Base-by-base conservation (phyloP, 2,113 vertebrate genomes). In the Embiotoca jacksoni region DNA sequence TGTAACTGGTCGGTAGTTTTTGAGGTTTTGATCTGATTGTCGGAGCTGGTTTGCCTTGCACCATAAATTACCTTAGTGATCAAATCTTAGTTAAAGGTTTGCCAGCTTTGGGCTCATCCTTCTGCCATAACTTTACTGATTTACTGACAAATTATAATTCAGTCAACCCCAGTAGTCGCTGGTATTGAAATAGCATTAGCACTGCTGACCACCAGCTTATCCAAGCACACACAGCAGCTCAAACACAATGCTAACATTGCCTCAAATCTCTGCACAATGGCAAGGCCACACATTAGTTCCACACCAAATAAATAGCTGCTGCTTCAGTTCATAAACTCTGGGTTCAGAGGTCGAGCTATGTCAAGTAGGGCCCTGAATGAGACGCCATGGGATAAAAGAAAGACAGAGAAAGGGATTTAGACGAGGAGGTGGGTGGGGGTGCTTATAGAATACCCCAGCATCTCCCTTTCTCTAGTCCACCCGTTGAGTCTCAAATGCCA, bases 281-380 rank as follows among this genome's bases (percentile, higher is more conserved):
- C 59, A 16, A 47, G 41, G 75, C 80, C 74, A 72, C 87, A 88
- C 89, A 92, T 90, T 88, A 86, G 81, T 88, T 84, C 88, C 72
- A 81, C 82, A 60, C 67, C 85, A 87, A 89, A 92, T 92, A 91
- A 92, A 93, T 89, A 92, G 88, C 89, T 54, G 81, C 85, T 78
- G 88, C 88, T 91, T 91, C 92, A 90, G 82, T 93, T 93, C 91
- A 93, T 93, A 93, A 88, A 93, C 92, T 92, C 85, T 69, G 78
- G 82, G 92, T 88, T 92, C 92, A 92, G 84, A 88, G 92, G 92
- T 93, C 77, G 75, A 86, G 86, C 87, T 82, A 85, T 93, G 91
- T 93, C 92, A 93, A 93, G 92, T 91, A 91, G 91, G 83, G 16
- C 7, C 61, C 84, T 92, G 88, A 93, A 93, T 91, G 91, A 92